Evolutionary conservation across 2,888 invertebrate species (phyloP).

Genomic region (Resseliella maxima): DNA sequence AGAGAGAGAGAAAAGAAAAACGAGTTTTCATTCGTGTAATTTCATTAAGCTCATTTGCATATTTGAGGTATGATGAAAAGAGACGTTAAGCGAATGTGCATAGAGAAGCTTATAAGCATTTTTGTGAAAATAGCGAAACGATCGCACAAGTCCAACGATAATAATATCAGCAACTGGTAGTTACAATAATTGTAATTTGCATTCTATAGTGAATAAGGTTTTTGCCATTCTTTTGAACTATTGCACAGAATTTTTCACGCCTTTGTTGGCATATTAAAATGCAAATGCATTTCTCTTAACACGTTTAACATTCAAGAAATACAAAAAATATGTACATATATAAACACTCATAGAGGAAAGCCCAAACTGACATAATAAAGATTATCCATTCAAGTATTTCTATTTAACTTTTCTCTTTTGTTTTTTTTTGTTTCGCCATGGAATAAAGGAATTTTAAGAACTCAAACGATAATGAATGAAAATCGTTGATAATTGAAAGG

Average conservation of each 20-base stretch:
- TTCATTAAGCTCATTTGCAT: constrained; percentile 8
- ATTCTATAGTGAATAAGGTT: neutral
- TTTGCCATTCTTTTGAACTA: neutral
- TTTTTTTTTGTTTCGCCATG: too few species aligned
- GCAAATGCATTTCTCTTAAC: neutral
- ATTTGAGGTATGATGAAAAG: neutral
- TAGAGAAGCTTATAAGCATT: neutral
- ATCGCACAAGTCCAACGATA: neutral
- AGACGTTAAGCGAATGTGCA: neutral
- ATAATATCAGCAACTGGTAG: neutral
- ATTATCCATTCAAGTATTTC: neutral
- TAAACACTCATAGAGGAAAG: neutral
- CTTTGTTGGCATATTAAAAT: neutral
- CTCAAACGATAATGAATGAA: too few species aligned
- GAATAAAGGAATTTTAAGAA: too few species aligned
- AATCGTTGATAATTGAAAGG: too few species aligned
- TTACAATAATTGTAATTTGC: neutral
- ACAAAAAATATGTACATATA: too few species aligned
- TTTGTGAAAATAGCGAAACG: too few species aligned
- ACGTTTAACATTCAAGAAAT: neutral
- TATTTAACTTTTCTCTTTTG: too few species aligned
- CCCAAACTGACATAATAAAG: neutral
- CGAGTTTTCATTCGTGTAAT: neutral
- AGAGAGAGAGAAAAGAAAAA: neutral
- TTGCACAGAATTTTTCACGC: neutral